phyloP scores from a whole-genome alignment of 2,888 invertebrate genomes.

The Aplocera efformata region DNA sequence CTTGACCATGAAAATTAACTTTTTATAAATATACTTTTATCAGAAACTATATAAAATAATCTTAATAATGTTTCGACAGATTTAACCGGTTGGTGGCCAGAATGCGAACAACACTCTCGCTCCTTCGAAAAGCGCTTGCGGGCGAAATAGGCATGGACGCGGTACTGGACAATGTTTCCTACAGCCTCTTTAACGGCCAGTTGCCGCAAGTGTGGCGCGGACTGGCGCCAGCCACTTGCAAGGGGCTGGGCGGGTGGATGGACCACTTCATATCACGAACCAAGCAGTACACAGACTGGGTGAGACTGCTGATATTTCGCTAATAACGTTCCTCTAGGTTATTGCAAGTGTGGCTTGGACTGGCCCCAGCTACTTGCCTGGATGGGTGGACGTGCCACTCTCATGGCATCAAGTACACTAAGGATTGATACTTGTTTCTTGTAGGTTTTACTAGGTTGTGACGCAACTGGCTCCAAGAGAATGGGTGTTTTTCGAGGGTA shows the following conservation, averaged over 20 bases:
- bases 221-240: constrained; percentile 91
- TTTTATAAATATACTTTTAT: no score
- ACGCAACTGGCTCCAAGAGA: no score
- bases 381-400: no score
- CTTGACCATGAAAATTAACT: no score
- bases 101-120: constrained; percentile 85
- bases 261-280: constrained; percentile 88
- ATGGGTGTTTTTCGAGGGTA: no score
- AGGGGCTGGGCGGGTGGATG: constrained; percentile 93
- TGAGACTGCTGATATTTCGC: constrained; percentile 42
- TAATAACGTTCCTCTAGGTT: not conserved
- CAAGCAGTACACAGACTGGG: constrained; percentile 89
- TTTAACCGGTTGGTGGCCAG: constrained; percentile 88
- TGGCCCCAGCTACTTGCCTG: no score
- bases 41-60: no score
- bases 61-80: constrained; percentile 32
- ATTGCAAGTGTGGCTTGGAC: not conserved
- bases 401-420: no score
- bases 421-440: no score
- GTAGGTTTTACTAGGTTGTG: no score
- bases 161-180: constrained; percentile 89
- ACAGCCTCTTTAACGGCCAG: constrained; percentile 91
- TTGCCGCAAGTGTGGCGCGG: constrained; percentile 90
- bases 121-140: constrained; percentile 90
- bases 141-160: constrained; percentile 97